These are phyloP conservation scores for Ploceus nigricollis DNA, from an alignment of 2,113 vertebrate species.

Conservation along the genomic window DNA sequence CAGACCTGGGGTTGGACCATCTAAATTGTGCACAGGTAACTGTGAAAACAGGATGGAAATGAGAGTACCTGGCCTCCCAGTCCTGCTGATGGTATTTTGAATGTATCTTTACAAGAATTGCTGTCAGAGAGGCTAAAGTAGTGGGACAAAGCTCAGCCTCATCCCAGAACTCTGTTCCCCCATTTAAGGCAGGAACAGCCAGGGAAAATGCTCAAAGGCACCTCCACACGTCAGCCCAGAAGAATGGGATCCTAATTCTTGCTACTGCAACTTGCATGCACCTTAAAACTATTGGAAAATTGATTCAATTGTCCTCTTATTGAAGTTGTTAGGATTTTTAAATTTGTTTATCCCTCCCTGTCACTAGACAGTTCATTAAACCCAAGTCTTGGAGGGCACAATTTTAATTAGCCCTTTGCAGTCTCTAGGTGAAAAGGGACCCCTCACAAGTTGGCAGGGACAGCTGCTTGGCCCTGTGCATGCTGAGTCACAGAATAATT, in stretches of 20 bases:
- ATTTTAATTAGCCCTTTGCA: conserved; percentile 29
- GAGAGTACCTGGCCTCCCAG: background rate
- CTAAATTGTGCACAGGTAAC: background rate
- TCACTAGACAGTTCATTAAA: conserved; percentile 20
- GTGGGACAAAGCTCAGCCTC: background rate
- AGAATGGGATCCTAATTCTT: background rate
- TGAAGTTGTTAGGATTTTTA: background rate
- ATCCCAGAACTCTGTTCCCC: background rate
- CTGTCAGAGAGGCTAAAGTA: background rate
- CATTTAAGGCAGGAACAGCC: background rate
- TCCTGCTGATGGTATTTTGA: background rate
- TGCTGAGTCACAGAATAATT: background rate
- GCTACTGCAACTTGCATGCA: background rate
- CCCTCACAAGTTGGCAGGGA: background rate
- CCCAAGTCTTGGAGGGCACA: background rate
- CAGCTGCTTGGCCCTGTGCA: background rate
- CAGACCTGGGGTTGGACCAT: background rate
- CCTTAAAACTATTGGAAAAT: background rate
- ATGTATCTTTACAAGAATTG: background rate
- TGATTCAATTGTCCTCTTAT: background rate
- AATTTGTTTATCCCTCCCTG: background rate
- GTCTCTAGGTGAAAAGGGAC: background rate
- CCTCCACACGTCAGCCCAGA: background rate
- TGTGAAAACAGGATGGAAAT: background rate
- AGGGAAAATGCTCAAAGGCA: background rate